Conservation (phyloP, 2,113 vertebrate genomes). For the Tragelaphus buxtoni region DNA sequence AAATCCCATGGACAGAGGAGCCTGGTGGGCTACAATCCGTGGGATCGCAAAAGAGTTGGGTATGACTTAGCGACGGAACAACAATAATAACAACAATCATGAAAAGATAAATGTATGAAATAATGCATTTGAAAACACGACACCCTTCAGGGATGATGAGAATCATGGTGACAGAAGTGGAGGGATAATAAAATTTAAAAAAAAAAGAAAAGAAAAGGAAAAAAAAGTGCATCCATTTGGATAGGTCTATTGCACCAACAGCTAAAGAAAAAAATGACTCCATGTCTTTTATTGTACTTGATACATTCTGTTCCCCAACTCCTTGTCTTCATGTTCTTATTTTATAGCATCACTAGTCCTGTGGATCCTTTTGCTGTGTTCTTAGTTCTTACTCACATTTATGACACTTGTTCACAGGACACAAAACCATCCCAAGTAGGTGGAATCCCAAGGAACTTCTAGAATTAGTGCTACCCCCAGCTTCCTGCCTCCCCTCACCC, state of each 20-base stretch:
- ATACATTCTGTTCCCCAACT: not conserved
- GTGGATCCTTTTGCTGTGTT: not conserved
- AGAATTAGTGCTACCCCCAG: not conserved
- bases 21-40: not conserved
- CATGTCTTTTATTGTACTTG: not conserved
- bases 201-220: too few species aligned
- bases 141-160: not conserved
- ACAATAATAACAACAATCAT: not conserved
- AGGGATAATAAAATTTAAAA: not conserved
- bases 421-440: not conserved
- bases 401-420: not conserved
- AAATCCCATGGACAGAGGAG: not conserved
- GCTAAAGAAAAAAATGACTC: not conserved
- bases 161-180: not conserved
- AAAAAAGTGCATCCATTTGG: not conserved
- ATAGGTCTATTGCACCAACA: not conserved
- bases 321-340: not conserved
- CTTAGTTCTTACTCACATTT: not conserved
- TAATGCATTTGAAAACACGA: not conserved
- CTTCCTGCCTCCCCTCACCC: accelerated
- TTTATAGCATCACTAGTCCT: not conserved
- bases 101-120: not conserved
- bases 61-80: not conserved
- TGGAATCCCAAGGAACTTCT: not conserved
- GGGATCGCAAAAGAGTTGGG: not conserved